Base-by-base conservation (phyloP, 2,888 invertebrate species). In the Mythimna vitellina region DNA sequence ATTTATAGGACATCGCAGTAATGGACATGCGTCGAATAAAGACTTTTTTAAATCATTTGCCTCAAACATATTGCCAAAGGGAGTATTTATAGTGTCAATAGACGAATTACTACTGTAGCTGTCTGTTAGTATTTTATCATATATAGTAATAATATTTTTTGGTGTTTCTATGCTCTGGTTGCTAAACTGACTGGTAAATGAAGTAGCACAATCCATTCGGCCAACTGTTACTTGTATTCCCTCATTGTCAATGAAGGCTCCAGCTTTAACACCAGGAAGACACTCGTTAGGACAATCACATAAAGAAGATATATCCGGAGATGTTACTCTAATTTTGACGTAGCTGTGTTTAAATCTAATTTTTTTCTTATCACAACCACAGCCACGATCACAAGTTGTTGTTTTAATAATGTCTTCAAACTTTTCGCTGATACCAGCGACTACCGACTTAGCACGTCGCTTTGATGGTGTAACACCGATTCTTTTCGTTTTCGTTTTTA, bases 321-420 rank as follows among this genome's bases (percentile, higher is more conserved):
- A 93, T 38, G 93, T 93, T 1, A 93, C 93, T 86, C 91, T 88
- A 74, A 94, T 94, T 85, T 93, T 93, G 0, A 94, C 90, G 53
- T 93, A 94, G 80, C 94, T 94, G 53, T 94, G 93, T 80, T 93
- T 94, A 81, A 94, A 94, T 86, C 89, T 88, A 58, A 94, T 93
- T 90, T 93, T 94, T 76, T 93, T 94, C 78, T 90, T 93, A 72
- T 93, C 93, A 83, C 93, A 93, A 6, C 93, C 94, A 80, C 94
- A 94, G 29, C 87, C 92, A 62, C 90, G 87, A 65, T 94, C 93
- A 82, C 93, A 93, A 25, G 88, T 93, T 35, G 87, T 93, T 25
- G 90, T 91, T 90, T 92, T 94, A 3, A 86, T 65, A n/a, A 93
- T 85, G 54, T 93, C 92, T 87, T 93, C 83, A 62, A 88, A 88